Evolutionary conservation across 2,113 vertebrate species (phyloP), one percentile per base, ranked within the genome.

Genomic region (Pseudolaguvia tuberculata): DNA sequence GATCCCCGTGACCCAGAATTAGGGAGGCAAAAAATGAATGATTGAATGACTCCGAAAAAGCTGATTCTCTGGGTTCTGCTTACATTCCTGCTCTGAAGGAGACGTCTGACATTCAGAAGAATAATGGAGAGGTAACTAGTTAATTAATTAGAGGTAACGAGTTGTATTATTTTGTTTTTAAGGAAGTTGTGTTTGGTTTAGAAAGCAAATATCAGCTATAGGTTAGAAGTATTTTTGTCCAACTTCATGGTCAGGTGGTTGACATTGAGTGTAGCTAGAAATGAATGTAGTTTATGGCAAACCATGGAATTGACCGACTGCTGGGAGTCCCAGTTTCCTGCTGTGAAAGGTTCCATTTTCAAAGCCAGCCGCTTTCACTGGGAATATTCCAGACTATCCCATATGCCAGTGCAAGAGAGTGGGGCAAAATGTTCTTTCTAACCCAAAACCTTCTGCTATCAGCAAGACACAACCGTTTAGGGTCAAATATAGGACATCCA

Each of bases 331-430:
- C 57, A n/a, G 88, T 88, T 91, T 93, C 92, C 91, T 93, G 89
- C 89, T 89, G 91, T 84, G 91, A 91, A 91, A 91, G 91, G 92
- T 92, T 93, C 89, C 91, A 83, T 94, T 94, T 95, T 93, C 91
- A 93, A 93, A 94, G 90, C 89, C 86, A 85, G 82, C 90, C 84
- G 82, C 83, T 89, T 89, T 91, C 88, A 86, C 81, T 88, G 91
- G 89, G 88, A 92, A 87, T 85, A 87, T 89, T 90, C 84, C 85
- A 75, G 79, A 84, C 81, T 3, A 81, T 88, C 87, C 89, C 90
- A 89, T 92, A 89, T 91, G 90, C 88, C 91, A 76, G 84, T 85
- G 87, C 87, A 91, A 42, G 85, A 89, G 80, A 85, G 84, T 87
- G 82, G 81, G 82, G 72, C 82, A 76, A 83, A 84, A 85, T 90